Conservation (phyloP, 2,113 vertebrate species). For the Microcebus ravelobensis region DNA sequence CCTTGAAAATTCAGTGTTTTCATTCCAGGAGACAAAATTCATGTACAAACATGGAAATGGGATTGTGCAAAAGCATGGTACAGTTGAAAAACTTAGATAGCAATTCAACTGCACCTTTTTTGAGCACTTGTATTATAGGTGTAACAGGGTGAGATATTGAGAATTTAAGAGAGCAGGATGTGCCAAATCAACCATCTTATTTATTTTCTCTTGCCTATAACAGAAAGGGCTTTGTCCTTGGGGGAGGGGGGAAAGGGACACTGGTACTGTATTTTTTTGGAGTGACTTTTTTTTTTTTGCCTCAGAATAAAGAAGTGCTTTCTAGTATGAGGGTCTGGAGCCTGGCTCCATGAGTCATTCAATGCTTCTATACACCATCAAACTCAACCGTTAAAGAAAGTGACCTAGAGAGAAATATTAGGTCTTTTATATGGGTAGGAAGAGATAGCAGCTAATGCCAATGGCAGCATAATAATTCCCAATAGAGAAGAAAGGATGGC, state of each 20-base stretch:
- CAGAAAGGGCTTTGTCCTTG: neutral
- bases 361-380: neutral
- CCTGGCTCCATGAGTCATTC: neutral
- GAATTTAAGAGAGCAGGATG: neutral
- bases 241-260: neutral
- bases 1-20: conserved; percentile 44
- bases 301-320: neutral
- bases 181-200: neutral
- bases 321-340: neutral
- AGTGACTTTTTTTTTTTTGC: neutral
- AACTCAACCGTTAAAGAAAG: neutral
- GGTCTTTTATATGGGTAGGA: neutral
- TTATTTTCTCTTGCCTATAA: neutral
- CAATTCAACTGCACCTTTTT: neutral
- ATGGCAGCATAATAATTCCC: neutral
- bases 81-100: neutral
- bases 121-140: neutral
- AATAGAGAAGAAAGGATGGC: neutral
- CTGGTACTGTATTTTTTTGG: neutral
- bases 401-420: neutral
- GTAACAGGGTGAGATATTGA: neutral
- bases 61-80: neutral
- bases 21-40: conserved; percentile 45
- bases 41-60: neutral
- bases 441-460: neutral